Evolutionary conservation across 1,140 invertebrate genomes (phyloP).

Genomic region (Anastrepha ludens): DNA sequence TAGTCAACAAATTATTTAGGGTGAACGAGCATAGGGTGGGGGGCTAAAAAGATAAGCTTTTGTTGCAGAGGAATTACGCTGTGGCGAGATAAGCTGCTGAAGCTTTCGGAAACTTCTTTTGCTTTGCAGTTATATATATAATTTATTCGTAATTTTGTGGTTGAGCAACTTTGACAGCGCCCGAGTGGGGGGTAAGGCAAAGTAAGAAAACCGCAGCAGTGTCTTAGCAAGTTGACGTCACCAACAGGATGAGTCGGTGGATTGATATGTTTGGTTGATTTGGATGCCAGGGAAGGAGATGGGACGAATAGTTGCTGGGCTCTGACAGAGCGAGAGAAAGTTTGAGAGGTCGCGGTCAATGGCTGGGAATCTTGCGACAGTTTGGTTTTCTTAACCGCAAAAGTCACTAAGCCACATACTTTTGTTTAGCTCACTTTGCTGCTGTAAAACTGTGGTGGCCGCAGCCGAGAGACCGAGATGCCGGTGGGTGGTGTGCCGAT

Average conservation of each 20-base stretch:
- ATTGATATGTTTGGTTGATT: neutral
- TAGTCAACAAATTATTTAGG: conserved; percentile 31
- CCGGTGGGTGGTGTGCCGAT: neutral
- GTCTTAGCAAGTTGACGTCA: conserved; percentile 20
- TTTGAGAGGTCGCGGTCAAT: neutral
- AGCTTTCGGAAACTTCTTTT: conserved; percentile 28
- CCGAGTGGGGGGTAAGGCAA: neutral
- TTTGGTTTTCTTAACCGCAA: conserved; percentile 22
- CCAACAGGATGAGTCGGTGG: neutral
- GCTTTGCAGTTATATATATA: conserved; percentile 28
- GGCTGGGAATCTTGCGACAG: neutral
- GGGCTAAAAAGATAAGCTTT: neutral
- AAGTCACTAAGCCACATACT: conserved; percentile 17
- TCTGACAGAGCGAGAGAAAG: neutral
- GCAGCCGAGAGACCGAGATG: neutral
- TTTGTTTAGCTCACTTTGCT: neutral
- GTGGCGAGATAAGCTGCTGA: conserved; percentile 39
- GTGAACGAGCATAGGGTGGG: neutral
- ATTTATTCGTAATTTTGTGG: conserved; percentile 48
- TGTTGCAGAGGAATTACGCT: neutral
- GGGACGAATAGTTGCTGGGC: neutral
- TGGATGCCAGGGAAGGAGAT: neutral
- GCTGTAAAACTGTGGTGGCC: neutral
- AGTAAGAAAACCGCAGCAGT: neutral
- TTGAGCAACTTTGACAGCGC: neutral